phyloP scores from a whole-genome alignment of 2,797 vertebrate species.

The Scolopax rusticola region DNA sequence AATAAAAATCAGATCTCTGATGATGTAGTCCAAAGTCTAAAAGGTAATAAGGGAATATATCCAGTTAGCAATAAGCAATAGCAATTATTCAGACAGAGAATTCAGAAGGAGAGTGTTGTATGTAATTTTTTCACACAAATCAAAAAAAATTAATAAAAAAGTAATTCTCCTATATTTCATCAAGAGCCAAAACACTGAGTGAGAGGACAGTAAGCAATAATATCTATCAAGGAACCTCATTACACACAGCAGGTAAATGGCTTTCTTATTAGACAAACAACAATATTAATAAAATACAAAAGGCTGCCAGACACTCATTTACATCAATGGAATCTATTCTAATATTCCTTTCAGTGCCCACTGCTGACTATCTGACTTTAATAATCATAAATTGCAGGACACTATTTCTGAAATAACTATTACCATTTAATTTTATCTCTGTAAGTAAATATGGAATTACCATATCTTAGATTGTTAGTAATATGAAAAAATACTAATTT shows the following conservation, averaged over 20 bases:
- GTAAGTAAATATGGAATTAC: slow-evolving; percentile 13
- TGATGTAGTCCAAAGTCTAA: neutral
- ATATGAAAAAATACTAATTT: too few relatives aligned
- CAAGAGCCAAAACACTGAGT: neutral
- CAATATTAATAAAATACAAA: slow-evolving; percentile 44
- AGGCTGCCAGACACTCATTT: neutral
- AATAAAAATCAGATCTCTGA: neutral
- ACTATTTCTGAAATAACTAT: slow-evolving; percentile 26
- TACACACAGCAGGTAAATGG: slow-evolving; percentile 25
- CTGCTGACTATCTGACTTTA: slow-evolving; percentile 44
- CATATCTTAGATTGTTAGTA: too few relatives aligned
- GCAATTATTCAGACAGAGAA: neutral
- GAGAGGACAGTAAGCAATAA: neutral
- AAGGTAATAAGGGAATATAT: neutral
- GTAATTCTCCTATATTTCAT: neutral
- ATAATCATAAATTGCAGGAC: slow-evolving; percentile 54
- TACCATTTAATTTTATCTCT: slow-evolving; percentile 34
- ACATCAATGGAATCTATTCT: slow-evolving; percentile 8
- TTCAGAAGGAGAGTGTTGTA: neutral
- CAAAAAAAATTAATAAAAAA: neutral
- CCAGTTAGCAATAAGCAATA: neutral
- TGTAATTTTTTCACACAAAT: neutral
- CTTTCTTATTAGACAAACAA: slow-evolving; percentile 54
- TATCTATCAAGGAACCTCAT: neutral
- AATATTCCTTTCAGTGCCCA: neutral